Evolutionary conservation across 2,797 vertebrate species (phyloP), one percentile per base, ranked within the genome.

Genomic region (Thalassophryne amazonica): DNA sequence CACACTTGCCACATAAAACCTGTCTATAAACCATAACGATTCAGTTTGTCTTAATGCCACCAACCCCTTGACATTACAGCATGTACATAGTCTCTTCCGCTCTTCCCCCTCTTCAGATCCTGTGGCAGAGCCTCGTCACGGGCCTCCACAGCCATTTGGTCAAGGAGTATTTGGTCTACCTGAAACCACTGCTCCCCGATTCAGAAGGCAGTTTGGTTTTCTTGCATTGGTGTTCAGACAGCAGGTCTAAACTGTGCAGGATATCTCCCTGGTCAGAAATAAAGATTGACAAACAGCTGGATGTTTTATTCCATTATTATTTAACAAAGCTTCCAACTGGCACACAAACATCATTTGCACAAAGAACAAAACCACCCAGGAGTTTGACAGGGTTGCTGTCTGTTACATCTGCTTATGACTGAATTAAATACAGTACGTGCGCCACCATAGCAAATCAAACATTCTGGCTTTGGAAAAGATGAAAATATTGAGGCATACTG

Each of bases 211-310:
- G 61, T 71, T 64, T 69, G 64, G 50, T 54, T 59, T 62, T 65
- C 25, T 68, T 59, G 36, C 31, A 52, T 60, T 69, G n/a, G 48
- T 73, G 60, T 80, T 60, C 42, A 38, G 36, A 30, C 54, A 57
- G 24, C n/a, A 50, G 66, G 55, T 73, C 71, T 58, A 49, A 74
- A 74, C 61, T 70, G 69, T 81, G 68, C 62, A 75, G 59, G 63
- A 73, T 67, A 73, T 81, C 59, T 76, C 37, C 40, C 24, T 47
- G 25, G 45, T 25, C 35, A 43, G 49, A 57, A 79, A 84, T 73
- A 82, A 81, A 83, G 57, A 57, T 4, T 30, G 53, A 65, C 72
- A 76, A 81, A 84, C 74, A 52, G 61, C 59, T 71, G 32, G 27
- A 57, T 3, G 28, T n/a, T n/a, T n/a, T n/a, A n/a, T n/a, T n/a